phyloP scores from a whole-genome alignment of 2,888 invertebrate genomes.

The Nemurella pictetii region DNA sequence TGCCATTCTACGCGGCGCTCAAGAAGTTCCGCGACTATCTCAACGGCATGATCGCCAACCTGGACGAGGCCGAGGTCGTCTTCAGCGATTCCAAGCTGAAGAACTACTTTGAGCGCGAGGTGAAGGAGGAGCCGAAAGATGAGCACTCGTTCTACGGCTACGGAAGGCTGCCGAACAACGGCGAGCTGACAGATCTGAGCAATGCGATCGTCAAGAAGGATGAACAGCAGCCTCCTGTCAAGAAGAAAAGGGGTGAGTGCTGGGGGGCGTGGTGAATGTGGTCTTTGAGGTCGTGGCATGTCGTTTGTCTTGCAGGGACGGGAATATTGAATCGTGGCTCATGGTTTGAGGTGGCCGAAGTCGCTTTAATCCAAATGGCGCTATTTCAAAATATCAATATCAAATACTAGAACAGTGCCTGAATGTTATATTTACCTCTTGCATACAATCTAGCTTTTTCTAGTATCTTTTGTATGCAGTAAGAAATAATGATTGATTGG shows the following conservation, averaged over 20 bases:
- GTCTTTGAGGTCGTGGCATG: too few species aligned
- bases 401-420: too few species aligned
- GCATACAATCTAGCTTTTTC: too few species aligned
- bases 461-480: too few species aligned
- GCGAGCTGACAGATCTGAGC: conserved; percentile 54
- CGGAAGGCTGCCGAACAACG: conserved; percentile 42
- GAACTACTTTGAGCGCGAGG: conserved; percentile 63
- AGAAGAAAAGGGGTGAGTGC: conserved; percentile 76
- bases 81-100: conserved; percentile 74
- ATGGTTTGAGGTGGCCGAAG: too few species aligned
- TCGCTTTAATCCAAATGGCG: too few species aligned
- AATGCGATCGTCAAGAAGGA: conserved; percentile 58
- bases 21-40: conserved; percentile 95
- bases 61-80: conserved; percentile 86
- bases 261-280: too few species aligned
- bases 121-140: conserved; percentile 51
- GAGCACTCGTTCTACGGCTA: conserved; percentile 45
- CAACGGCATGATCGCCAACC: conserved; percentile 80
- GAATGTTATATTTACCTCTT: too few species aligned
- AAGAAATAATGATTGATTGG: too few species aligned
- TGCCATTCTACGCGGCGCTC: conserved; percentile 94
- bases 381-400: too few species aligned
- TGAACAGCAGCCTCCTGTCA: conserved; percentile 59
- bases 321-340: too few species aligned
- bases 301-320: too few species aligned